Evolutionary conservation across 2,797 vertebrate species (phyloP).

Genomic region (Lindbergichthys nudifrons): DNA sequence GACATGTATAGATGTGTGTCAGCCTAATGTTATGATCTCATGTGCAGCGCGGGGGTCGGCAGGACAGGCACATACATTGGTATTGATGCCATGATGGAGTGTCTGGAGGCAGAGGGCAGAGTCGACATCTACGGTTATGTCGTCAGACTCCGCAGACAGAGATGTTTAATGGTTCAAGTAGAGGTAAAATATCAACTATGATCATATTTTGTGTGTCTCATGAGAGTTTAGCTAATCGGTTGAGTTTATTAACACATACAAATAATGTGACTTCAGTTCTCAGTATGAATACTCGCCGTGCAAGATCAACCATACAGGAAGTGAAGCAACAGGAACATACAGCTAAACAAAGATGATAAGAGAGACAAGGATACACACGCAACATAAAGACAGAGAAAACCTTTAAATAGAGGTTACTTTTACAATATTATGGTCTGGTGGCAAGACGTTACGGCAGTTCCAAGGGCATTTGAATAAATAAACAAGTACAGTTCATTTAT

Average conservation of each 20-base stretch:
- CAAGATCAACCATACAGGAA: not conserved
- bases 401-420: not conserved
- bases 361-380: not conserved
- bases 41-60: conserved; percentile 93
- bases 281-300: not conserved
- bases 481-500: no score
- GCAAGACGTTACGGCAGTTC: not conserved
- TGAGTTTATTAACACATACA: not conserved
- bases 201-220: not conserved
- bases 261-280: not conserved
- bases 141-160: conserved; percentile 90
- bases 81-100: conserved; percentile 97
- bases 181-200: conserved; percentile 84
- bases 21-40: not conserved
- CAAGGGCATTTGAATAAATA: not conserved
- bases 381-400: not conserved
- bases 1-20: not conserved
- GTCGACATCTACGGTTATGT: conserved; percentile 95
- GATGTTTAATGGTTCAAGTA: conserved; percentile 99
- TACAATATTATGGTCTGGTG: not conserved
- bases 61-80: conserved; percentile 95
- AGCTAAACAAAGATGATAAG: conserved; percentile 2
- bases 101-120: conserved; percentile 89
- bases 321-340: not conserved
- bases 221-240: not conserved